Evolutionary conservation across 2,888 invertebrate genomes (phyloP), one percentile per base, ranked within the genome.

Genomic region (Brachyopa scutellaris): DNA sequence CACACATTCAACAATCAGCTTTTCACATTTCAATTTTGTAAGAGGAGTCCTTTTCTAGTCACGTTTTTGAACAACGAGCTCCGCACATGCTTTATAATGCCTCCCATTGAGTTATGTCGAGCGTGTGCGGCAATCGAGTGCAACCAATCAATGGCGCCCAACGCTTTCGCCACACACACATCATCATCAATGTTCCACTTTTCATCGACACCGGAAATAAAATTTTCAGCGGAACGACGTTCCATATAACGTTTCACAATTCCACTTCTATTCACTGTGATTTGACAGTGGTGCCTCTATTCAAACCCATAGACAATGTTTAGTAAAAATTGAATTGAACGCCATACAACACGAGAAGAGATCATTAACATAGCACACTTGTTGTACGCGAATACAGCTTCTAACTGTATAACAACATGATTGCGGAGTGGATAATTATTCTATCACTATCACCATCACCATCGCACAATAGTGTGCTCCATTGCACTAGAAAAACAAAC

Each of bases 161-260:
- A 13, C 53, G 17, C 26, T 23, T 40, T 7, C n/a, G 19, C 45
- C 47, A 7, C 13, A 7, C 13, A 36, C 13, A 33, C 55, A 45
- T 51, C 51, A 55, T 55, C 33, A 61, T 61, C 33, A 69, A 53
- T 76, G 70, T 82, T 77, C 82, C 59, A 82, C 19, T 82, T 77
- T 66, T 31, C 77, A 77, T 61, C 47, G 70, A 82, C 76, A 82
- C 70, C 76, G 82, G 82, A 82, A 82, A 82, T 72, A 38, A 61
- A 82, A 72, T 72, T 66, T 66, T 40, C 76, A 66, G 61, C 70
- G 76, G 53, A 77, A 77, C 36, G 66, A 49, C 64, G 59, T 53
- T 69, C 62, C 59, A 69, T 47, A 67, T 74, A 51, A 26, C 51
- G 15, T 51, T 49, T 57, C 15, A 21, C 33, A 38, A 38, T 49